phyloP scores from a whole-genome alignment of 2,888 invertebrate genomes.

The Andrena flavipes region DNA sequence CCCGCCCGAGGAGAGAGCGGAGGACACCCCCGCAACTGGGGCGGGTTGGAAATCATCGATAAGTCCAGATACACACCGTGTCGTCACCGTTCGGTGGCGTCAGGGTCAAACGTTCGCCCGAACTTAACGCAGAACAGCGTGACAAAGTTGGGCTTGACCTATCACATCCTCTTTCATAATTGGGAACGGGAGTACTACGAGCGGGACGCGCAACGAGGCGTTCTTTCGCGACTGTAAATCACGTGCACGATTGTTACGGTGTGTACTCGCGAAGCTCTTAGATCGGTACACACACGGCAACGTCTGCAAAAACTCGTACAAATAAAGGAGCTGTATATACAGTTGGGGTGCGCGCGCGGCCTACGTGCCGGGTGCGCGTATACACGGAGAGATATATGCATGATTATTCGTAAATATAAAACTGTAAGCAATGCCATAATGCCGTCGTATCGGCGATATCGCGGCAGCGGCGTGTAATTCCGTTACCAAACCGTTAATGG shows the following conservation, averaged over 20 bases:
- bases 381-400: not conserved
- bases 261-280: constrained; percentile 26
- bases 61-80: not conserved
- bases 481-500: constrained; percentile 72
- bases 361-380: not conserved
- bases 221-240: constrained; percentile 33
- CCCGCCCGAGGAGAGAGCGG: not conserved
- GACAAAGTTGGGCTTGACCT: constrained; percentile 70
- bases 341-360: not conserved
- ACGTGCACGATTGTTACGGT: constrained; percentile 27
- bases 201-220: constrained; percentile 57
- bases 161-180: constrained; percentile 77
- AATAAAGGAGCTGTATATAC: constrained; percentile 8
- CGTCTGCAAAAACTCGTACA: constrained; percentile 31
- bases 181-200: constrained; percentile 66
- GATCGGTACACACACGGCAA: constrained; percentile 20
- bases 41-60: constrained; percentile 9
- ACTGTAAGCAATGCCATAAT: constrained; percentile 61
- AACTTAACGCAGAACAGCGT: constrained; percentile 33
- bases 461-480: constrained; percentile 57
- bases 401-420: constrained; percentile 30
- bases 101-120: constrained; percentile 31
- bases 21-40: not conserved
- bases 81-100: constrained; percentile 39
- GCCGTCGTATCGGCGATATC: constrained; percentile 64